Conservation (phyloP, 2,888 invertebrate genomes). For the Drosophila multiciliata region DNA sequence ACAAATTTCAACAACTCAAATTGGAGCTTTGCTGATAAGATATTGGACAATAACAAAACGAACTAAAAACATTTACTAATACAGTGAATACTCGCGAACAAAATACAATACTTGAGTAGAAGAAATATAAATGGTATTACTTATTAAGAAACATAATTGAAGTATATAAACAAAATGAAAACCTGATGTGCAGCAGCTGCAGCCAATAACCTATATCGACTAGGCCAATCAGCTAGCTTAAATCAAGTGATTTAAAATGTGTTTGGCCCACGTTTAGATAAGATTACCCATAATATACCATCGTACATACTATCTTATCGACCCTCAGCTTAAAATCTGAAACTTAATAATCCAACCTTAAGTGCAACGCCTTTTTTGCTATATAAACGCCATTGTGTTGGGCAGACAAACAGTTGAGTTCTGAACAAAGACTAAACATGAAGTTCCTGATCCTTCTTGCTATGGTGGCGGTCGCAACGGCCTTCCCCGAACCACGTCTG, state of each 20-base stretch:
- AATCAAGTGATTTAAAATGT: conserved; percentile 7
- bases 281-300: conserved; percentile 9
- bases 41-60: conserved; percentile 6
- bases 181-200: conserved; percentile 10
- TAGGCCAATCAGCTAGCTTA: conserved; percentile 9
- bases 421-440: conserved; percentile 39
- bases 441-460: no score
- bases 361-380: conserved; percentile 8
- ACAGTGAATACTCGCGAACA: conserved; percentile 2
- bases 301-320: conserved; percentile 53
- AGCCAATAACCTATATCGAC: conserved; percentile 24
- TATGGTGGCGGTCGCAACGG: no score
- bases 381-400: conserved; percentile 44
- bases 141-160: conserved; percentile 9
- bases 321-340: conserved; percentile 6
- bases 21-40: conserved; percentile 24
- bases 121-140: not conserved
- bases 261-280: conserved; percentile 20
- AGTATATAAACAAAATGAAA: conserved; percentile 5
- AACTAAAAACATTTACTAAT: conserved; percentile 10
- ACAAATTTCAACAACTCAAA: no score
- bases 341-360: conserved; percentile 31
- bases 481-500: no score
- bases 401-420: conserved; percentile 55
- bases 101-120: no score